These are phyloP conservation scores for Zosterops borbonicus DNA, from an alignment of 2,113 vertebrate genomes.

Conservation along the genomic window DNA sequence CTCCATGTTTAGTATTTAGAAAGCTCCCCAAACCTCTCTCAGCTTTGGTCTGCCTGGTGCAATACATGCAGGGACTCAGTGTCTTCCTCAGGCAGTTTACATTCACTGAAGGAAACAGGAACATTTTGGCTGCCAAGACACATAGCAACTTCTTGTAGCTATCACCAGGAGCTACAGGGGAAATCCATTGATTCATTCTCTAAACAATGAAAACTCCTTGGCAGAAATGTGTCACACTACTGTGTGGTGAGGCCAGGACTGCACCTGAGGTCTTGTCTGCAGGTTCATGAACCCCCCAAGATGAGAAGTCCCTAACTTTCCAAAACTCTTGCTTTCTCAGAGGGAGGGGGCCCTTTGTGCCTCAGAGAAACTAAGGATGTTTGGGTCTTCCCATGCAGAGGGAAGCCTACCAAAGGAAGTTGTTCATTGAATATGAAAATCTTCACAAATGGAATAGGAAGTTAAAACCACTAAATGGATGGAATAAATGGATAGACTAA, in stretches of 20 bases:
- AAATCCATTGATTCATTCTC: slow-evolving; percentile 22
- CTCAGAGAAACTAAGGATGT: not conserved
- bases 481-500: not conserved
- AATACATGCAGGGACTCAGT: not conserved
- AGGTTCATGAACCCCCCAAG: rapidly evolving
- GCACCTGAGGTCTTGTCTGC: not conserved
- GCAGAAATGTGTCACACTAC: not conserved
- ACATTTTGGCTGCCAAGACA: not conserved
- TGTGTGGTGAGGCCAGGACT: not conserved
- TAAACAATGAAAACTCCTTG: not conserved
- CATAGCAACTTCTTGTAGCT: not conserved
- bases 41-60: not conserved
- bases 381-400: rapidly evolving
- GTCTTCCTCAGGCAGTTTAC: not conserved
- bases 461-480: not conserved
- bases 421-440: not conserved
- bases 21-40: not conserved
- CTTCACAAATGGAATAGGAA: not conserved
- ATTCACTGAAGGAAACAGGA: not conserved
- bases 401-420: not conserved
- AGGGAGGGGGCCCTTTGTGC: not conserved
- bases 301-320: not conserved
- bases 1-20: not conserved
- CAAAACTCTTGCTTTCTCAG: not conserved
- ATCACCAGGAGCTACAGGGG: not conserved